Evolutionary conservation across 2,888 invertebrate genomes (phyloP).

Genomic region (Cephonodes hylas): DNA sequence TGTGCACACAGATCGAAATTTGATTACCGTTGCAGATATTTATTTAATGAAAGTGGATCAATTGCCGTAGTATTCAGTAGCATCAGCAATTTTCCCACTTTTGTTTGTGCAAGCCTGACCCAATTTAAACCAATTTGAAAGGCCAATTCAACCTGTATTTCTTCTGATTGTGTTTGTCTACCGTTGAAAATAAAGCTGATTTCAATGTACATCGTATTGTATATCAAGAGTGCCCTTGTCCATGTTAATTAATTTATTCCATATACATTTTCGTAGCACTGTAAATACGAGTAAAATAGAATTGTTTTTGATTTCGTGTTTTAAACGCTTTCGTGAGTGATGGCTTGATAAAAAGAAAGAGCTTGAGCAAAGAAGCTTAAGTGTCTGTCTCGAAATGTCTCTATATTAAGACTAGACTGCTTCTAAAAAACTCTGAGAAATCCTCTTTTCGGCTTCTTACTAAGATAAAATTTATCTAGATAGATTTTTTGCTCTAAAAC

Average conservation of each 20-base stretch:
- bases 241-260: slow-evolving; percentile 3
- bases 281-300: neutral
- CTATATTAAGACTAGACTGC: neutral
- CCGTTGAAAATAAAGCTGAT: slow-evolving; percentile 62
- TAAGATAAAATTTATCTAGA: neutral
- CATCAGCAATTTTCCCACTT: slow-evolving; percentile 59
- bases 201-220: slow-evolving; percentile 47
- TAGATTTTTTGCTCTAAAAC: neutral
- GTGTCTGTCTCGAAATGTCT: neutral
- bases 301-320: neutral
- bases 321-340: neutral
- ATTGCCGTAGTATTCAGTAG: slow-evolving; percentile 43
- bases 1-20: neutral
- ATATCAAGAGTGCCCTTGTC: slow-evolving; percentile 25
- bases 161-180: slow-evolving; percentile 68
- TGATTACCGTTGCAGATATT: slow-evolving; percentile 33
- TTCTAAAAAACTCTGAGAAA: neutral
- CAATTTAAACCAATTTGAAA: slow-evolving; percentile 73
- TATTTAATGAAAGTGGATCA: slow-evolving; percentile 51
- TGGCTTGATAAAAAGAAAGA: neutral
- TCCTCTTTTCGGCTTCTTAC: neutral
- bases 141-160: slow-evolving; percentile 70
- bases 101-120: slow-evolving; percentile 72
- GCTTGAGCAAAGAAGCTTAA: neutral
- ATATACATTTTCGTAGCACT: neutral